These are phyloP conservation scores for Phyllotis vaccarum DNA, from an alignment of 2,797 vertebrate species.

Conservation along the genomic window DNA sequence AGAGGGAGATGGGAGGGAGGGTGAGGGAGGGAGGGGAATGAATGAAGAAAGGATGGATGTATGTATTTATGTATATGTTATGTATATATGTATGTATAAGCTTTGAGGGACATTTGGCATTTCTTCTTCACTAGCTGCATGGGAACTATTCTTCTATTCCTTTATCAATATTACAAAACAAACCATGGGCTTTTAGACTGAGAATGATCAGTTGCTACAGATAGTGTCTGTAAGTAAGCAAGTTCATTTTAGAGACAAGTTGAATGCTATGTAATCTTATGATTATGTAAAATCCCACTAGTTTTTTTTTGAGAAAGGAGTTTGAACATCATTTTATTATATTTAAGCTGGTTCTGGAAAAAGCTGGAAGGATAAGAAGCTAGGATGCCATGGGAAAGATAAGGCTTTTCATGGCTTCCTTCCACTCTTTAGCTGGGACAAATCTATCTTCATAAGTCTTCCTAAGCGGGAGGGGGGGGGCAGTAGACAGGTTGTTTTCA, in stretches of 20 bases:
- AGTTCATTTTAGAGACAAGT: background rate
- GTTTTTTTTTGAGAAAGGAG: background rate
- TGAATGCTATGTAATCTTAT: background rate
- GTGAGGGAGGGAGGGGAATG: background rate
- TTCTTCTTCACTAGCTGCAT: background rate
- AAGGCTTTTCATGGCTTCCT: accelerated
- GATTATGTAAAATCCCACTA: background rate
- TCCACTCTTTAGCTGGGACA: background rate
- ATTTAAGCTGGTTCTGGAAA: slow-evolving; percentile 19
- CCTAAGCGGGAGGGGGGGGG: accelerated
- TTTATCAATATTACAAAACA: background rate
- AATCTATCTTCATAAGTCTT: background rate
- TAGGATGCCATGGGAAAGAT: background rate
- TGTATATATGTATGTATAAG: background rate
- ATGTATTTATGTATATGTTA: background rate
- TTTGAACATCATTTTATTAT: background rate
- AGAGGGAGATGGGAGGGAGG: accelerated
- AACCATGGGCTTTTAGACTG: background rate
- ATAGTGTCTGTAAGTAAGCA: background rate
- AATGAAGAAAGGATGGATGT: background rate
- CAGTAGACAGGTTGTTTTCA: background rate
- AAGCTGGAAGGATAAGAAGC: background rate
- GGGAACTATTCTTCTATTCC: slow-evolving; percentile 29
- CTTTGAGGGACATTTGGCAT: background rate
- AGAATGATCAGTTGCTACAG: background rate